These are phyloP conservation scores for Crotalus viridis DNA, from an alignment of 2,113 vertebrate genomes.

Conservation along the genomic window DNA sequence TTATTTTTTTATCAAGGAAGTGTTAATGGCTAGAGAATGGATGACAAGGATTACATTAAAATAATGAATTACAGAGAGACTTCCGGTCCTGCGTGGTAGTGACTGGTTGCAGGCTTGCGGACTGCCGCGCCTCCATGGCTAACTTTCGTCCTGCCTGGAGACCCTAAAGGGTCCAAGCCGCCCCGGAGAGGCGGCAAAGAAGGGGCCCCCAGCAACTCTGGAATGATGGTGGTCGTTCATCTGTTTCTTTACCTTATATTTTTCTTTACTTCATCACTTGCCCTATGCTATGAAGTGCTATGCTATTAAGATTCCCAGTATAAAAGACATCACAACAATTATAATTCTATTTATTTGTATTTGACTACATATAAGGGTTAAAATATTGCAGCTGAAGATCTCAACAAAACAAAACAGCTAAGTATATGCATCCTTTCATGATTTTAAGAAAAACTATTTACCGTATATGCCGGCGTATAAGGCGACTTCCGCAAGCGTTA, in stretches of 20 bases:
- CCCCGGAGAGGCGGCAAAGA: too few species aligned
- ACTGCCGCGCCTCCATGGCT: too few species aligned
- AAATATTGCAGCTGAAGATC: neutral
- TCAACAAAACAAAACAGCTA: neutral
- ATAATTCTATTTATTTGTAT: neutral
- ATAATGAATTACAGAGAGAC: neutral
- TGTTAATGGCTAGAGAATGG: neutral
- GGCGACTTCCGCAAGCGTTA: too few species aligned
- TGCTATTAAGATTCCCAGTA: neutral
- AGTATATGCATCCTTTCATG: neutral
- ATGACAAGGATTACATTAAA: neutral
- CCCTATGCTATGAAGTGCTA: neutral
- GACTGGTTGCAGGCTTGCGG: too few species aligned
- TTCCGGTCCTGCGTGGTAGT: too few species aligned
- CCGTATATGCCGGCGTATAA: too few species aligned
- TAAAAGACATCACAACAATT: neutral
- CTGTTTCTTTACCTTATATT: neutral
- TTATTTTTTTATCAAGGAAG: neutral
- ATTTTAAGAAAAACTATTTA: conserved; percentile 22
- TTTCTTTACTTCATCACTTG: neutral
- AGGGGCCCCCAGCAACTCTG: too few species aligned
- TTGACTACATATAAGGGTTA: neutral
- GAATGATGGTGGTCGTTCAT: too few species aligned
- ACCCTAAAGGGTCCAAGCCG: too few species aligned
- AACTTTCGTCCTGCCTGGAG: too few species aligned